phyloP scores from a whole-genome alignment of 23 tunicate species.

The Halocynthia aurantium region DNA sequence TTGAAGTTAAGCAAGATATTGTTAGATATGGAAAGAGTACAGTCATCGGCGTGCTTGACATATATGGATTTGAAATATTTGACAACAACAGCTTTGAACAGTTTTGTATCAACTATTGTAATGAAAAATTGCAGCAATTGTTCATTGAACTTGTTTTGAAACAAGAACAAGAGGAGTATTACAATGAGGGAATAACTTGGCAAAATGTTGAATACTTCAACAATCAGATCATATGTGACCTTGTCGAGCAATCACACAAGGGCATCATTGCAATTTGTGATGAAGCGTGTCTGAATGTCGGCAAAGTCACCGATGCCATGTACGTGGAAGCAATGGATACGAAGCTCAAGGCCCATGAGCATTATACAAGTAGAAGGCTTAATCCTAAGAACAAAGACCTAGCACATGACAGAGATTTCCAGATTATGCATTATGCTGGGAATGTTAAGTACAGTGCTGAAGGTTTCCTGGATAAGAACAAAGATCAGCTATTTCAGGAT shows the following conservation, averaged over 20 bases:
- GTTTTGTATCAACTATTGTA: slow-evolving; percentile 95
- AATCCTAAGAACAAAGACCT: slow-evolving; percentile 70
- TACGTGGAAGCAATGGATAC: slow-evolving; percentile 89
- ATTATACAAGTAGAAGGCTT: slow-evolving; percentile 72
- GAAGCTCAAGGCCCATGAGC: slow-evolving; percentile 68
- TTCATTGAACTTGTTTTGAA: slow-evolving; percentile 96
- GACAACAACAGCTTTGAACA: slow-evolving; percentile 98
- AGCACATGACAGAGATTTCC: slow-evolving; percentile 69
- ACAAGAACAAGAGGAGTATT: slow-evolving; percentile 97
- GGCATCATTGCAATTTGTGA: slow-evolving; percentile 89
- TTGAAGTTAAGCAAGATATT: slow-evolving; percentile 86
- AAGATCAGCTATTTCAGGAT: slow-evolving; percentile 87
- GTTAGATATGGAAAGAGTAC: slow-evolving; percentile 77
- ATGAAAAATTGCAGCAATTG: slow-evolving; percentile 91
- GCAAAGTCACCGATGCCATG: slow-evolving; percentile 80
- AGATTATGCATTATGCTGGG: slow-evolving; percentile 80
- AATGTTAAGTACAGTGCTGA: slow-evolving; percentile 78
- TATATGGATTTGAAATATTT: slow-evolving; percentile 92
- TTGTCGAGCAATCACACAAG: slow-evolving; percentile 85
- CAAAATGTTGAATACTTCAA: slow-evolving; percentile 90
- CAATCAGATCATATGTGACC: slow-evolving; percentile 82
- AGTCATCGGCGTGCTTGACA: slow-evolving; percentile 90
- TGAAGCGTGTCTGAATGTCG: slow-evolving; percentile 89
- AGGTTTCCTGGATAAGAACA: slow-evolving; percentile 86
- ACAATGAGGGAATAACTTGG: slow-evolving; percentile 90